phyloP scores from a whole-genome alignment of 2,113 vertebrate genomes.

The Fukomys damarensis region DNA sequence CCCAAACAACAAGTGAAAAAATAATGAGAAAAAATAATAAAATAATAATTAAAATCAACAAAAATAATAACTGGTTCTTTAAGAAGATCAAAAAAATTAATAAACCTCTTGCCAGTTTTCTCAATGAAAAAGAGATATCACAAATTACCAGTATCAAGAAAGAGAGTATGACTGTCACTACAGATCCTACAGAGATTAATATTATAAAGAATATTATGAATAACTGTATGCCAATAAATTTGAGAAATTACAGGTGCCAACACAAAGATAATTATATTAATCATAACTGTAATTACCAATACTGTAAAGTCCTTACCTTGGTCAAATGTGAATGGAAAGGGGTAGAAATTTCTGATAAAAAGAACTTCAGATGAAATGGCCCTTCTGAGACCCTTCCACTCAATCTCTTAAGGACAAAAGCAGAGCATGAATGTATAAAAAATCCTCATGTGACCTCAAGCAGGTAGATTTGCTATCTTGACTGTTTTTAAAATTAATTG shows the following conservation, averaged over 20 bases:
- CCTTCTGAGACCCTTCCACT: background rate
- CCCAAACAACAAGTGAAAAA: background rate
- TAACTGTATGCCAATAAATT: background rate
- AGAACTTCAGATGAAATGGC: background rate
- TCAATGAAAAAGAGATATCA: background rate
- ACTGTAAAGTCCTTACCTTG: background rate
- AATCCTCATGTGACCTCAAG: background rate
- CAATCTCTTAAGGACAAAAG: background rate
- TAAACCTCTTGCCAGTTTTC: background rate
- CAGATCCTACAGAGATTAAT: background rate
- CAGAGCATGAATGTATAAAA: background rate
- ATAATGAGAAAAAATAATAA: background rate
- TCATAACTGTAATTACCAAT: background rate
- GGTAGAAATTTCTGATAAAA: background rate
- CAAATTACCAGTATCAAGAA: background rate
- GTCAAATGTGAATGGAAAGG: conserved; percentile 12
- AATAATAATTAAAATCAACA: background rate
- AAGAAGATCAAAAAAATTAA: background rate
- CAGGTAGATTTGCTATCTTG: background rate
- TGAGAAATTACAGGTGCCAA: background rate
- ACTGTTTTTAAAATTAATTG: background rate
- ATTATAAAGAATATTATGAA: background rate
- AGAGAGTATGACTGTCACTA: background rate
- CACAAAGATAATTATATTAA: background rate
- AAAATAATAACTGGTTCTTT: background rate